phyloP scores from a whole-genome alignment of 2,113 vertebrate genomes.

The Ochotona curzoniae region DNA sequence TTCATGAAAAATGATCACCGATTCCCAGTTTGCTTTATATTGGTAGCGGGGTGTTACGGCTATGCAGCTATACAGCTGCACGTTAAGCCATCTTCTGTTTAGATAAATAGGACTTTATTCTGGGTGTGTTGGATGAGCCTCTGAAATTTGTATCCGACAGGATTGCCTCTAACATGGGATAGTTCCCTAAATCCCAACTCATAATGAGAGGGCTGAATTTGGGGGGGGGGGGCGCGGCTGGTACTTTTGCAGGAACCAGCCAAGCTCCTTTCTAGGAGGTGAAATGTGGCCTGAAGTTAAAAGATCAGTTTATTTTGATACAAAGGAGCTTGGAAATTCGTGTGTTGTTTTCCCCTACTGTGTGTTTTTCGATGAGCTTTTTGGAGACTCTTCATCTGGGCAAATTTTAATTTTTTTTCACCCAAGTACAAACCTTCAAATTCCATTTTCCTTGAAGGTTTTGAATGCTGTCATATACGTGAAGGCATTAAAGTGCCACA shows the following conservation, averaged over 20 bases:
- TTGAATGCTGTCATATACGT: neutral
- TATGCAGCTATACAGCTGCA: neutral
- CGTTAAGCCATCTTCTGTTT: neutral
- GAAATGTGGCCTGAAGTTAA: neutral
- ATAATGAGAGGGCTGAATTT: neutral
- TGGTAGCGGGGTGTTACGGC: neutral
- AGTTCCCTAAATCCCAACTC: neutral
- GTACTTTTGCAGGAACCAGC: neutral
- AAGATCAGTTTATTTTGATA: too few species aligned
- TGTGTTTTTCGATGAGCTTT: too few species aligned
- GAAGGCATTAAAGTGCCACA: neutral
- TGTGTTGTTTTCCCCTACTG: too few species aligned
- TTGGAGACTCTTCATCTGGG: too few species aligned
- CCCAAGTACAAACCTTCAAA: too few species aligned
- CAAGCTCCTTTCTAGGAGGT: neutral
- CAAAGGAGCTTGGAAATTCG: too few species aligned
- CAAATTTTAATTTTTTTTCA: too few species aligned
- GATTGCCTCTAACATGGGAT: neutral
- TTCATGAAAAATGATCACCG: conserved; percentile 17
- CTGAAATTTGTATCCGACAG: neutral
- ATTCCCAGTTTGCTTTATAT: conserved; percentile 1
- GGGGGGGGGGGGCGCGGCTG: too few species aligned
- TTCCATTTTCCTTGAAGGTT: too few species aligned
- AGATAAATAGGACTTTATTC: neutral
- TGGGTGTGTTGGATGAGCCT: neutral